Percentiles rank a stretch among this genome's conserved stretches.
Conservation (phyloP, 1,140 invertebrate species). For the Drosophila nasuta region DNA sequence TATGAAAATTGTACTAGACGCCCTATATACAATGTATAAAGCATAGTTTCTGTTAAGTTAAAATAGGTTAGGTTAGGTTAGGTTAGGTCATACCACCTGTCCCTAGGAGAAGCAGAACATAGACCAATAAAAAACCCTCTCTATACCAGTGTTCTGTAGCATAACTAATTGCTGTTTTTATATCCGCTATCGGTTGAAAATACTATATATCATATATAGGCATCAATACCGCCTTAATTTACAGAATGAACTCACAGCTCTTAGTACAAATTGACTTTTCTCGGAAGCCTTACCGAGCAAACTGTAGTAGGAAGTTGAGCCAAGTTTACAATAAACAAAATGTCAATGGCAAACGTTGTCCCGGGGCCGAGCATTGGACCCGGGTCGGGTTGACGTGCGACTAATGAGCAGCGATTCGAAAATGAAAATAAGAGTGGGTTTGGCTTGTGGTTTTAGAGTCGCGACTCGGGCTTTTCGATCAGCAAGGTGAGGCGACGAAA, state of each 20-base stretch:
- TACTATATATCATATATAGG: no score
- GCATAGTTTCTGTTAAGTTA: no score
- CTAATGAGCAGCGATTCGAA: slow-evolving; percentile 63
- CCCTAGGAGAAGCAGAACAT: no score
- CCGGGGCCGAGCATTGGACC: slow-evolving; percentile 19
- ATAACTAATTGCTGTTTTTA: no score
- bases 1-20: no score
- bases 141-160: no score
- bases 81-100: no score
- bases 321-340: slow-evolving; percentile 7
- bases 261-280: not conserved
- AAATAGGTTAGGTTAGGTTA: no score
- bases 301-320: slow-evolving; percentile 1
- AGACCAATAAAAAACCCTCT: no score
- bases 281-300: not conserved
- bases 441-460: slow-evolving; percentile 13
- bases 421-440: slow-evolving; percentile 77
- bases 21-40: no score
- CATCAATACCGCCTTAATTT: not conserved
- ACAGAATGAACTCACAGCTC: not conserved
- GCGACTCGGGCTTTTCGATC: not conserved
- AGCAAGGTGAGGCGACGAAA: slow-evolving; percentile 9
- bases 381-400: slow-evolving; percentile 34
- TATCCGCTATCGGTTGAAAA: no score
- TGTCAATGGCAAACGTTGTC: slow-evolving; percentile 6